Evolutionary conservation across 2,113 vertebrate genomes (phyloP).

Genomic region (Enhydra lutris): DNA sequence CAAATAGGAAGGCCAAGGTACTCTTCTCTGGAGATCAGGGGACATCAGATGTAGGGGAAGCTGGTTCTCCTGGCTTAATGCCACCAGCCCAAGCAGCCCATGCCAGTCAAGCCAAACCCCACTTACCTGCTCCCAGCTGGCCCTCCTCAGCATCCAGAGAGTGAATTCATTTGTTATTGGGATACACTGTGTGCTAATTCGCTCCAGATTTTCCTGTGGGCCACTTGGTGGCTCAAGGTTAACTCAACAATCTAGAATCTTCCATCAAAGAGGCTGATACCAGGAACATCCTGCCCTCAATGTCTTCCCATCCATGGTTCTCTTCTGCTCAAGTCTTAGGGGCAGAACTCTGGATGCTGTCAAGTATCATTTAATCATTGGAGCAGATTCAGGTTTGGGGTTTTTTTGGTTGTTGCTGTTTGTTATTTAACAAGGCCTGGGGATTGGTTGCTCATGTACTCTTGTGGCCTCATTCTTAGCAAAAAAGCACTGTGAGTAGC

Average conservation of each 20-base stretch:
- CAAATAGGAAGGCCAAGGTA: neutral
- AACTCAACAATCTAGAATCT: neutral
- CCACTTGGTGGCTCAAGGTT: neutral
- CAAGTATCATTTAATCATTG: neutral
- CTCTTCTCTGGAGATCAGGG: neutral
- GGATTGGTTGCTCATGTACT: no score
- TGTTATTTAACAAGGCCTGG: neutral
- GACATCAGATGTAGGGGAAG: neutral
- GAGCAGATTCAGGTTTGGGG: neutral
- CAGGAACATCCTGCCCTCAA: rapidly evolving
- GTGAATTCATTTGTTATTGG: neutral
- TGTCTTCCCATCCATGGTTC: neutral
- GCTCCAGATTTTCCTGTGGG: neutral
- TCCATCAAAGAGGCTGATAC: neutral
- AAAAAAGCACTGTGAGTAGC: neutral
- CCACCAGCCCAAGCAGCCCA: neutral
- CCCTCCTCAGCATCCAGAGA: neutral
- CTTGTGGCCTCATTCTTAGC: neutral
- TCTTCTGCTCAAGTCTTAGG: neutral
- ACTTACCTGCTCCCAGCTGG: neutral
- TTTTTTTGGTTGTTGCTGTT: neutral
- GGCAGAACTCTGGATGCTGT: neutral
- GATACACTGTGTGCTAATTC: neutral
- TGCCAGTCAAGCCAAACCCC: neutral
- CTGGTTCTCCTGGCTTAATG: neutral